Evolutionary conservation across 2,113 vertebrate genomes (phyloP), one percentile per base, ranked within the genome.

Genomic region (Micronisus gabar): DNA sequence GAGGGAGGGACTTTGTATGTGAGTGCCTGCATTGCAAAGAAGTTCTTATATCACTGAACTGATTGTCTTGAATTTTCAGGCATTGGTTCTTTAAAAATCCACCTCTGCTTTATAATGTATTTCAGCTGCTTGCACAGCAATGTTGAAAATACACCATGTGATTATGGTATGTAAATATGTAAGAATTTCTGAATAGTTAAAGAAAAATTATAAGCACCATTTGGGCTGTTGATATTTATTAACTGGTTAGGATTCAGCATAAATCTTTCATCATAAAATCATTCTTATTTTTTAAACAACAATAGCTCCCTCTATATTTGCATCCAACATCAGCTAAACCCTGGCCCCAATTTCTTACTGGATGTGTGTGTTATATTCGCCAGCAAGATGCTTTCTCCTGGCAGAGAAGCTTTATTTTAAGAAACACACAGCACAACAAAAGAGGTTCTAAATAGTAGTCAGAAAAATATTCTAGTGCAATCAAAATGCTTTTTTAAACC

Each of bases 331-430:
- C 90, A 75, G 89, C 91, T 85, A 52, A 95, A 87, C 30, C 53
- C 63, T 96, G 88, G 80, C 86, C 48, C 62, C 43, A 30, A 15
- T 85, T 94, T 91, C 79, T 52, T 87, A 18, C 74, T 90, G 97
- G 80, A 75, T 90, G 32, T 63, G 20, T 93, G 95, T 92, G 58
- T 93, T 93, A 5, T 47, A 22, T 86, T 93, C 30, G 65, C 74
- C 86, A 90, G 81, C 52, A 96, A 94, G 86, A 86, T 40, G 11
- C 50, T 91, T 97, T 78, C 80, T 94, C 36, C 72, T 92, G 80
- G 67, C 86, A 59, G 45, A 93, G 87, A 53, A 83, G 81, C 84
- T 87, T 95, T 97, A 94, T 94, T 97, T 96, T 94, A 89, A 96
- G 95, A 95, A 97, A 88, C 78, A 82, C 78, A 70, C 78, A 95